Conservation (phyloP, 2,113 vertebrate species). For the Microtus oregoni region DNA sequence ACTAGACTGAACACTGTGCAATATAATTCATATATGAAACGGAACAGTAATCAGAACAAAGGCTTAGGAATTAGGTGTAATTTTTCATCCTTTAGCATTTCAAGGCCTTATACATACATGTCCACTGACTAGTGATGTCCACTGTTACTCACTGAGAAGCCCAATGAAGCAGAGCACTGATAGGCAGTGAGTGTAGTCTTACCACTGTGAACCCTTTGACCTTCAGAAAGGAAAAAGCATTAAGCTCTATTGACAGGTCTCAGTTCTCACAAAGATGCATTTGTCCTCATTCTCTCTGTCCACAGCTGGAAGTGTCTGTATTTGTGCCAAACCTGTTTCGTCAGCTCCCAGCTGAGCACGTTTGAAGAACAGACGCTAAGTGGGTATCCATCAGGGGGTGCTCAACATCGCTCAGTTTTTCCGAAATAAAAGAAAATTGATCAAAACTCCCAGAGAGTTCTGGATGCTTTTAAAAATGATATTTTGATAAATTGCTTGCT, state of each 20-base stretch:
- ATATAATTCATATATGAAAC: not conserved
- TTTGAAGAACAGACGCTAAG: not conserved
- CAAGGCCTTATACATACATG: not conserved
- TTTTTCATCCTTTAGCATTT: not conserved
- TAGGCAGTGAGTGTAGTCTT: not conserved
- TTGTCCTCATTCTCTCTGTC: not conserved
- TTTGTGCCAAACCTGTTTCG: not conserved
- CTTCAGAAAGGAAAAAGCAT: slow-evolving; percentile 1
- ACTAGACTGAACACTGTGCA: not conserved
- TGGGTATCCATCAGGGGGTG: not conserved
- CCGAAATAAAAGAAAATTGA: not conserved
- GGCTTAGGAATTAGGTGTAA: not conserved
- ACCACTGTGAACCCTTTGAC: not conserved
- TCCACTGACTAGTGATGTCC: not conserved
- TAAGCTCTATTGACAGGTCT: not conserved
- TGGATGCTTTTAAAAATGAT: not conserved
- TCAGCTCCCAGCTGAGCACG: not conserved
- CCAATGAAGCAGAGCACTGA: not conserved
- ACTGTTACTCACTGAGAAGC: not conserved
- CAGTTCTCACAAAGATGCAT: not conserved
- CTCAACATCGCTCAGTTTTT: not conserved
- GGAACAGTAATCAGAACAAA: not conserved
- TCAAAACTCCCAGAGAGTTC: slow-evolving; percentile 18
- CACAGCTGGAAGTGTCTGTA: not conserved
- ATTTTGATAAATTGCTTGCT: slow-evolving; percentile 40